Percentiles rank a stretch among this genome's conserved stretches.
phyloP scores from a whole-genome alignment of 2,888 invertebrate species.

The Chrysina gloriosa region DNA sequence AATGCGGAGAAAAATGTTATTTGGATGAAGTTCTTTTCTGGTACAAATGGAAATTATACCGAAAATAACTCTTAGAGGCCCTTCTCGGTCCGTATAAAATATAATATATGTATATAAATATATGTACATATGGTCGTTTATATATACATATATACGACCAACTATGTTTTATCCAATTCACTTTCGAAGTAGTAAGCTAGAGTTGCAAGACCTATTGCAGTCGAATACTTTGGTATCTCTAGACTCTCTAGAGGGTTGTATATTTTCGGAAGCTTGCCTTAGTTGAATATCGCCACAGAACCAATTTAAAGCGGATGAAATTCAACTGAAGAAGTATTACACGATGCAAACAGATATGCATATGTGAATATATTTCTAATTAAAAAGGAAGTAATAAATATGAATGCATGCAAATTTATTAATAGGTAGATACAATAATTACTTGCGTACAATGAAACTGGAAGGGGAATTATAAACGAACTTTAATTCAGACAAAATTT shows the following conservation, averaged over 20 bases:
- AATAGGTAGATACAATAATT: neutral
- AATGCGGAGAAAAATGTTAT: no score
- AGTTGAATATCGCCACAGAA: slow-evolving; percentile 39
- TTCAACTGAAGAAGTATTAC: neutral
- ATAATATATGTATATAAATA: neutral
- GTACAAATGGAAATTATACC: slow-evolving; percentile 11
- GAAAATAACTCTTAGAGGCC: neutral
- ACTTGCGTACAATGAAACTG: neutral
- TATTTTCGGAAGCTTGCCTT: slow-evolving; percentile 33
- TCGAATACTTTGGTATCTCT: slow-evolving; percentile 19
- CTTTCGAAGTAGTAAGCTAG: slow-evolving; percentile 34
- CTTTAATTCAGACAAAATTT: neutral
- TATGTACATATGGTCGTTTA: neutral
- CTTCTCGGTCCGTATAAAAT: neutral
- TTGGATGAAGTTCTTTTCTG: no score
- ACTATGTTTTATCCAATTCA: slow-evolving; percentile 39
- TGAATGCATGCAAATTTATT: neutral
- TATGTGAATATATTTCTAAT: neutral
- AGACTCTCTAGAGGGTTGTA: slow-evolving; percentile 38
- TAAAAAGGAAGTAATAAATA: slow-evolving; percentile 1
- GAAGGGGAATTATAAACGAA: neutral
- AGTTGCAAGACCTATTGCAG: slow-evolving; percentile 36
- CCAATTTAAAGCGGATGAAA: slow-evolving; percentile 7
- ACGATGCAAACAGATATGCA: neutral
- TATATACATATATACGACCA: neutral